phyloP scores from a whole-genome alignment of 2,888 invertebrate genomes.

The Spisula solida region DNA sequence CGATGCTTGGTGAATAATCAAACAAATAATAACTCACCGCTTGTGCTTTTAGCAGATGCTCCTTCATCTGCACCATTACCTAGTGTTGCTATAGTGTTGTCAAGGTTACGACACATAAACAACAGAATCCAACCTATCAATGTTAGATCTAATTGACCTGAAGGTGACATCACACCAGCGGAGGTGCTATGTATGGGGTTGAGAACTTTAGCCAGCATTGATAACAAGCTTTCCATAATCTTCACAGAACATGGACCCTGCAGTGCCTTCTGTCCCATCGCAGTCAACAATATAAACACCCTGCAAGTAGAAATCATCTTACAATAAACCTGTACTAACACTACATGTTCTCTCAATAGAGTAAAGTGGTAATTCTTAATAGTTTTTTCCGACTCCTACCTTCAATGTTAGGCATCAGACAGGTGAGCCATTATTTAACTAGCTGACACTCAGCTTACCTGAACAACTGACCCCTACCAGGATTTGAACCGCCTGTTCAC shows the following conservation, averaged over 20 bases:
- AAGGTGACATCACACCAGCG: slow-evolving; percentile 61
- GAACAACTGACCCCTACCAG: too few species aligned
- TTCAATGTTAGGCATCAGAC: too few species aligned
- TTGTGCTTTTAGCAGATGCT: slow-evolving; percentile 66
- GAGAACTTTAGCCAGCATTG: slow-evolving; percentile 88
- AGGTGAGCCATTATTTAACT: too few species aligned
- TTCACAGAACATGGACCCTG: slow-evolving; percentile 82
- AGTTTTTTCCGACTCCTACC: too few species aligned
- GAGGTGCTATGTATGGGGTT: slow-evolving; percentile 68
- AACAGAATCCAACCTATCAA: slow-evolving; percentile 93
- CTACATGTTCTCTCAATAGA: not conserved
- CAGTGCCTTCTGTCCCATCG: slow-evolving; percentile 94
- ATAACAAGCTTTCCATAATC: slow-evolving; percentile 85
- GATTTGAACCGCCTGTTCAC: too few species aligned
- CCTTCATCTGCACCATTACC: slow-evolving; percentile 76
- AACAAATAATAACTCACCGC: slow-evolving; percentile 25
- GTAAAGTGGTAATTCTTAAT: too few species aligned
- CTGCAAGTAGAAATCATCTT: slow-evolving; percentile 85
- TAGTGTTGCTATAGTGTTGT: slow-evolving; percentile 78
- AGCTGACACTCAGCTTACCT: too few species aligned
- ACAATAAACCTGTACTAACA: not conserved
- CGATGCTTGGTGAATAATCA: too few species aligned
- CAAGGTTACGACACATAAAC: slow-evolving; percentile 92
- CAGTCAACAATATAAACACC: slow-evolving; percentile 95
- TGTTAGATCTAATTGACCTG: slow-evolving; percentile 90